A percentile compares a stretch with the other conserved stretches of the same genome.
Conservation (phyloP, 2,797 vertebrate species). For the Phrynocephalus vlangalii region DNA sequence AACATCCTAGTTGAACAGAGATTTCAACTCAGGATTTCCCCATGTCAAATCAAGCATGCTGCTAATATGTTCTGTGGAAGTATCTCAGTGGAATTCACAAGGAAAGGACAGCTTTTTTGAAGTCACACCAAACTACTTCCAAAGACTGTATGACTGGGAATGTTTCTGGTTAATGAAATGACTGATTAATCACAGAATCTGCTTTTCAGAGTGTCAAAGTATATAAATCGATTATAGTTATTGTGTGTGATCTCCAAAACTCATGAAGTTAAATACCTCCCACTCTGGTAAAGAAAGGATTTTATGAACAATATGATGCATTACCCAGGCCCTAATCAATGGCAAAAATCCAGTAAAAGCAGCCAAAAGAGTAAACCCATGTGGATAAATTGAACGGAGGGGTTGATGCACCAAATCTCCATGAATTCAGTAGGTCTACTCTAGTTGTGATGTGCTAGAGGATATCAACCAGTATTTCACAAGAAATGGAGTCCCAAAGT, state of each 20-base stretch:
- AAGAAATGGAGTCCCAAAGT: not conserved
- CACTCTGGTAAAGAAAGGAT: not conserved
- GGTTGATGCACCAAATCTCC: too few species aligned
- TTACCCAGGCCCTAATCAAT: not conserved
- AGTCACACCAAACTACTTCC: not conserved
- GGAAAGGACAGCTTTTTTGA: not conserved
- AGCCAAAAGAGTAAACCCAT: too few species aligned
- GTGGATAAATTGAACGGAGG: too few species aligned
- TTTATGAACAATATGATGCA: not conserved
- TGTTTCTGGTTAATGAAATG: not conserved
- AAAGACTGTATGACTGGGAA: not conserved
- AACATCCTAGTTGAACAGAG: not conserved
- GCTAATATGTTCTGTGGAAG: not conserved
- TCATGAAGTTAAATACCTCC: not conserved
- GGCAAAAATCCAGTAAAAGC: too few species aligned
- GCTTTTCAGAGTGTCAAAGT: too few species aligned
- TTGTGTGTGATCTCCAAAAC: not conserved
- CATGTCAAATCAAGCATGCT: not conserved
- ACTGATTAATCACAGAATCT: not conserved
- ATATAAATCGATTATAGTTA: not conserved
- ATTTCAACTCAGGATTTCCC: not conserved
- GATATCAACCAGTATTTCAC: not conserved
- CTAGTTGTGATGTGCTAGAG: too few species aligned
- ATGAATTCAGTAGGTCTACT: too few species aligned
- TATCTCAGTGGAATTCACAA: not conserved